Evolutionary conservation across 2,113 vertebrate genomes (phyloP), one percentile per base, ranked within the genome.

Genomic region (Montifringilla adamsi): DNA sequence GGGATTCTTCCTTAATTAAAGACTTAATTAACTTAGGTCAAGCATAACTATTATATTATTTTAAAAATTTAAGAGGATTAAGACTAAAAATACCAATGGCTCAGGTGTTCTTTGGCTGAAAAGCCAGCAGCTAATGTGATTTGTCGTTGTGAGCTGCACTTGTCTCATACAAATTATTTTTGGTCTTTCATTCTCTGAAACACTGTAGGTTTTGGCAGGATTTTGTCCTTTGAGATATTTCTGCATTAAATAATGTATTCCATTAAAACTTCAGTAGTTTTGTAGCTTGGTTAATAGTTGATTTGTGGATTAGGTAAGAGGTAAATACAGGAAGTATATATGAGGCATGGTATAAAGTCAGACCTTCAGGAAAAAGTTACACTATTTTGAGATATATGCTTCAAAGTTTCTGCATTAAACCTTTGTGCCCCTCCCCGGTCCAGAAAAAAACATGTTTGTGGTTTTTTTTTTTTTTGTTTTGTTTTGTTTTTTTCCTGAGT

Each of bases 1-100:
- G 90, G 24, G 53, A 41, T 89, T 94, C 88, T 88, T 96, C 85
- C 50, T 94, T 95, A 91, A 96, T 95, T 93, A 86, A 92, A 87
- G 81, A 35, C 68, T 56, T 95, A 80, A 95, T 95, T 95, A 96
- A 75, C 59, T 91, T 76, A 95, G 59, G 89, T 81, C 63, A 77
- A 56, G 56, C 79, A 66, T 50, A 87, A 70, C 44, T 82, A 24
- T 81, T 90, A 37, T 13, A 64, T 58, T 79, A 62, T 79, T 87
- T 93, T 14, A 41, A 90, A 92, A 92, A 90, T 86, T 78, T 75
- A 93, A 75, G 27, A 72, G 47, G 74, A 75, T 82, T 92, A 72
- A 87, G 69, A 77, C 78, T 92, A 92, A 89, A 83, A 84, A 58
- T 90, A 79, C 58, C 28, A 2, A 58, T 95, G 79, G 53, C 75